Base-by-base conservation (phyloP, 2,797 vertebrate species). In the Argyrosomus regius region DNA sequence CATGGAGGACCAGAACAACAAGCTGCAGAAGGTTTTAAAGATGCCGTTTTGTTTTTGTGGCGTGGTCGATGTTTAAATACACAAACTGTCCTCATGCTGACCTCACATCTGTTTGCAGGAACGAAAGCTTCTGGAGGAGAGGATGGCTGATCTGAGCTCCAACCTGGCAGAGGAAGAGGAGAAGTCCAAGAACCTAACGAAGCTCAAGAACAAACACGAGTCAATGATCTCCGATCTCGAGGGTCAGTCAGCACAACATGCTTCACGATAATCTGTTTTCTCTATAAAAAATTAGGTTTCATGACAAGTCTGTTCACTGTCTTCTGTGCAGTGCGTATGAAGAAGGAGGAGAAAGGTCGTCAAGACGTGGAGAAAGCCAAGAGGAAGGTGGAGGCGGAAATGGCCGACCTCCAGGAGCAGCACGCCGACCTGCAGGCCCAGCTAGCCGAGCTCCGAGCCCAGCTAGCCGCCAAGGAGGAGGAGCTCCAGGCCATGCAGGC, bases 151-250 rank as follows among this genome's bases (percentile, higher is more conserved):
- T 75, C 86, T 96, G 84, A 98, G 95, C 59, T 96, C 97, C 5
- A 99, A 98, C 88, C 94, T 99, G 59, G 96, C 97, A 0, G 98
- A 99, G 91, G 98, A 99, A 88, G 98, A 99, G 80, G 98, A 99
- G 92, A 98, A 98, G 85, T 98, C 98, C 58, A 98, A 99, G 94
- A 99, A 98, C 67, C 93, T 99, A 50, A 96, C 94, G 68, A 99
- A 99, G 82, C 95, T 99, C 67, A 99, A 99, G 93, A 95, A 93
- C 88, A 99, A 99, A 83, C 97, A 99, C 0, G 98, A 99, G 94
- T 98, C 97, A 65, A 99, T 98, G 97, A 98, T 99, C 88, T 98
- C 98, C 3, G 94, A 94, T 1, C 85, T 95, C 22, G 94, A 94
- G 72, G 70, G 91, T 94, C 46, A 87, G 88, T 76, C 59, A 2